phyloP scores from a whole-genome alignment of 2,888 invertebrate species.

The Andrena minutula region DNA sequence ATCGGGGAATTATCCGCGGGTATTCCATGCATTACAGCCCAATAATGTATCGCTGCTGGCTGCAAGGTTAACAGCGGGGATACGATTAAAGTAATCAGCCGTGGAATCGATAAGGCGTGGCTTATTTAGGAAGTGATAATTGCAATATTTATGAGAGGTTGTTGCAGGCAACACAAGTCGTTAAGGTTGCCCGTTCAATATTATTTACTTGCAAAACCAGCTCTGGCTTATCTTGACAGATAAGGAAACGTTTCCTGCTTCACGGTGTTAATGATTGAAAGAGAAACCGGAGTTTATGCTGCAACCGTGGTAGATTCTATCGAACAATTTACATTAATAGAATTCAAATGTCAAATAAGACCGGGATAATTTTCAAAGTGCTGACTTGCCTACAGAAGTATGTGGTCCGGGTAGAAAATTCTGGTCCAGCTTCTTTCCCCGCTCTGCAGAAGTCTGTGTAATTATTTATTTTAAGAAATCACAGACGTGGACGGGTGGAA shows the following conservation, averaged over 20 bases:
- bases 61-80: conserved; percentile 48
- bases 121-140: conserved; percentile 55
- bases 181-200: conserved; percentile 46
- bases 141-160: conserved; percentile 51
- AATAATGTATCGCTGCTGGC: conserved; percentile 44
- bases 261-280: conserved; percentile 29
- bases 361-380: no score
- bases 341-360: background rate
- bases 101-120: conserved; percentile 53
- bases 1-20: conserved; percentile 12
- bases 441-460: no score
- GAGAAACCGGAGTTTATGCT: conserved; percentile 9
- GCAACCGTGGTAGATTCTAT: background rate
- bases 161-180: conserved; percentile 25
- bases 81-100: conserved; percentile 55
- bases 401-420: no score
- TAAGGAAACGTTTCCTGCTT: conserved; percentile 31
- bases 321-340: background rate
- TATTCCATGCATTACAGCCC: conserved; percentile 26
- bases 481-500: background rate
- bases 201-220: conserved; percentile 53
- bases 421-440: no score
- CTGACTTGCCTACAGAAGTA: no score
- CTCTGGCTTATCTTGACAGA: conserved; percentile 29
- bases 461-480: background rate